A percentile compares a stretch with the other conserved stretches of the same genome.
These are phyloP conservation scores for Boleophthalmus pectinirostris DNA, from an alignment of 2,113 vertebrate genomes.

Conservation along the genomic window DNA sequence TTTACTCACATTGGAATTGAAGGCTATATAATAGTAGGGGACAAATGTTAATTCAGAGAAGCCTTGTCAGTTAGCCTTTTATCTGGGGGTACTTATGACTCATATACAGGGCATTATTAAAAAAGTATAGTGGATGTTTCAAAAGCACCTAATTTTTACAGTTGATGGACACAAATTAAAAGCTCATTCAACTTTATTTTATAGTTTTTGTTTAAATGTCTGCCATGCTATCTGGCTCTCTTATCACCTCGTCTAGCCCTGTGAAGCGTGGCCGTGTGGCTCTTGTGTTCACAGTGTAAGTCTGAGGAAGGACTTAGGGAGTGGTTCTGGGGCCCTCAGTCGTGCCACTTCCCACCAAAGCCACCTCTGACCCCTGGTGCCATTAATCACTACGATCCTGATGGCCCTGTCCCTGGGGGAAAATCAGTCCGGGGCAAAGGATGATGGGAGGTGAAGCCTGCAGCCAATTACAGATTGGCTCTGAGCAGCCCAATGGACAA, in stretches of 20 bases:
- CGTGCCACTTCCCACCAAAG: slow-evolving; percentile 71
- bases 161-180: not conserved
- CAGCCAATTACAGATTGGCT: slow-evolving; percentile 75
- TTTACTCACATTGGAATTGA: slow-evolving; percentile 35
- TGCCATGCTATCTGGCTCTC: slow-evolving; percentile 14
- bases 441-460: slow-evolving; percentile 77
- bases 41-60: slow-evolving; percentile 20
- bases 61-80: not conserved
- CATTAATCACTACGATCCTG: slow-evolving; percentile 81
- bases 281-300: slow-evolving; percentile 47
- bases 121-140: not conserved
- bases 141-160: not conserved
- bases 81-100: not conserved
- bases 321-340: slow-evolving; percentile 69
- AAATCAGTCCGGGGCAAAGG: slow-evolving; percentile 78
- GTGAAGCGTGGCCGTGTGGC: slow-evolving; percentile 50
- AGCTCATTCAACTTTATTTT: not conserved
- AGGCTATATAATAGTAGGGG: slow-evolving; percentile 9
- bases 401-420: slow-evolving; percentile 75
- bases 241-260: slow-evolving; percentile 52
- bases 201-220: not conserved
- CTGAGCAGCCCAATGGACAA: slow-evolving; percentile 54
- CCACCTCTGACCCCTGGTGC: slow-evolving; percentile 71
- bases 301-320: slow-evolving; percentile 68
- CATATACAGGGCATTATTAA: not conserved